Base-by-base conservation (phyloP, 2,888 invertebrate species). In the Linhomoeus sp. region DNA sequence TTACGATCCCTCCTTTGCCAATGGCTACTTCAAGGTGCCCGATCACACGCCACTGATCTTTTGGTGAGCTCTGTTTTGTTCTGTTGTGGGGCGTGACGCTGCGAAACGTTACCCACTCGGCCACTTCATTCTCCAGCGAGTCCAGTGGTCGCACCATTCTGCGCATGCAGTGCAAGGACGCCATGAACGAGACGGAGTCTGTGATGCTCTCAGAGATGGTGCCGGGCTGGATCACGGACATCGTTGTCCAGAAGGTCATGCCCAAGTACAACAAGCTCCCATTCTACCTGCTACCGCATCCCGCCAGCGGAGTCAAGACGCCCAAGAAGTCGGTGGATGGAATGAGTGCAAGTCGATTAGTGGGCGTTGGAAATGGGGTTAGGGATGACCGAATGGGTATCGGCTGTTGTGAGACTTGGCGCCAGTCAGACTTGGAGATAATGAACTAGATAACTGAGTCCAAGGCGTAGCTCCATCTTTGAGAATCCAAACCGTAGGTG, bases 211-310 rank as follows among this genome's bases (percentile, higher is more conserved):
- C 81, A 55, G 94, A 94, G 66, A 87, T 84, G 0, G 85, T 92
- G 17, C 92, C 92, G 0, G 77, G 79, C 17, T 94, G 92, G 92
- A 22, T 94, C 15, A 80, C 50, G 15, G 58, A 60, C 41, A 56
- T 61, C 19, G 57, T 61, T 43, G 65, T 66, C 45, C 62, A 70
- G 64, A 69, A 67, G 71, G 83, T 81, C 55, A 77, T 84, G 53
- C 92, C 90, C 1, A 88, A 90, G 68, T 83, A 92, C 60, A 83
- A 83, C 57, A 97, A 94, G 72, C 80, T 97, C 64, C 85, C 94
- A 25, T 97, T 99, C 69, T 88, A 85, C 67, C 75, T 97, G 46
- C 77, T 87, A 58, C 87, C 92, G n/a, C 88, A 94, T 71, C 77
- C 84, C 26, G 78, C 77, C 51, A 73, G 75, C 33, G 75, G 75